Conservation (phyloP, 2,797 vertebrate species). For the Crax fasciolata region DNA sequence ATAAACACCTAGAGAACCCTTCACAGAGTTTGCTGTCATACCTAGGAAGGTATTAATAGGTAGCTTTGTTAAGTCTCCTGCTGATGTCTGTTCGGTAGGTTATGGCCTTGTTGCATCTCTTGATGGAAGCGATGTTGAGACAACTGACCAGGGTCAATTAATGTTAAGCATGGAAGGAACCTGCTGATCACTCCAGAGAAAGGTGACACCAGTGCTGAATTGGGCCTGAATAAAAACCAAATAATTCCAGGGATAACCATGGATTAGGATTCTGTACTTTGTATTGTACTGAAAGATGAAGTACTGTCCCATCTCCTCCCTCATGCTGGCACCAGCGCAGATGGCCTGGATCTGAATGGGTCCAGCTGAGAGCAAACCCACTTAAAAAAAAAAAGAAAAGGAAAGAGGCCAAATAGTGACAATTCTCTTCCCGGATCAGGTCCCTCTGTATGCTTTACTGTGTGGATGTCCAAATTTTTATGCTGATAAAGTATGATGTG, state of each 20-base stretch:
- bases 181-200: background rate
- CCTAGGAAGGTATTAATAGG: background rate
- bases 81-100: background rate
- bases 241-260: background rate
- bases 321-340: background rate
- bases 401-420: background rate
- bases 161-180: fast-evolving
- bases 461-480: background rate
- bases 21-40: background rate
- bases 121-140: background rate
- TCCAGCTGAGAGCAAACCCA: constrained; percentile 45
- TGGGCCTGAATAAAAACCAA: background rate
- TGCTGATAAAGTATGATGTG: background rate
- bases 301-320: background rate
- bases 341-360: background rate
- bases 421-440: background rate
- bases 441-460: background rate
- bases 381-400: background rate
- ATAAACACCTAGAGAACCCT: background rate
- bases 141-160: fast-evolving
- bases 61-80: background rate
- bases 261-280: background rate
- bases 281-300: background rate
- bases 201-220: fast-evolving
- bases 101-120: background rate